phyloP scores from a whole-genome alignment of 37 sponge, comb jelly and placozoan species.

The Chondrilla cf. caribensis region DNA sequence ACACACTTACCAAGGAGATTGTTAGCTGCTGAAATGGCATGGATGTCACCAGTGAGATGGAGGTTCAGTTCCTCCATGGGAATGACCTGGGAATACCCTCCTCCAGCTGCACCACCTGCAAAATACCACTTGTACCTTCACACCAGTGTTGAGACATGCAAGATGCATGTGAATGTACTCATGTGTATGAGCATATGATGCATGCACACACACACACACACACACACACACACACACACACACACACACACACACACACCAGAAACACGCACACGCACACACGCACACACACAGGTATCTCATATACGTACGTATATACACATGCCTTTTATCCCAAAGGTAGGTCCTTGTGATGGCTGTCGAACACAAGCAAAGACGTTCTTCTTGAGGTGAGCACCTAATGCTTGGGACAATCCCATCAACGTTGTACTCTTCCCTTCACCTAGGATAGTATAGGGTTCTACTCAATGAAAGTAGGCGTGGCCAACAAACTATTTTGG shows the following conservation, averaged over 20 bases:
- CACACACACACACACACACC: conserved; percentile 8
- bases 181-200: no score
- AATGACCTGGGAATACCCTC: conserved; percentile 98
- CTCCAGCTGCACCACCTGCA: conserved; percentile 97
- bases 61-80: conserved; percentile 99
- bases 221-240: neutral
- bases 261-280: conserved; percentile 14
- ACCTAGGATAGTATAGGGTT: conserved; percentile 28
- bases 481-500: no score
- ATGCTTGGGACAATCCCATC: conserved; percentile 88
- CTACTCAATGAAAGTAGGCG: no score
- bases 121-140: neutral
- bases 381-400: conserved; percentile 80
- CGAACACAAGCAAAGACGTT: conserved; percentile 93
- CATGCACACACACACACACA: neutral
- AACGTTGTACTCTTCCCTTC: conserved; percentile 98
- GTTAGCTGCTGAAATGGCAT: conserved; percentile 97
- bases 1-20: conserved; percentile 89
- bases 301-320: neutral
- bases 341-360: conserved; percentile 98
- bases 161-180: neutral
- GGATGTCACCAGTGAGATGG: conserved; percentile 98
- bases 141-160: neutral
- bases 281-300: neutral
- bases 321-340: conserved; percentile 97